A percentile compares a stretch with the other conserved stretches of the same genome.
Evolutionary conservation across 92 coral and sea anemone genomes (phyloP).

Genomic region (Diadumene lineata): DNA sequence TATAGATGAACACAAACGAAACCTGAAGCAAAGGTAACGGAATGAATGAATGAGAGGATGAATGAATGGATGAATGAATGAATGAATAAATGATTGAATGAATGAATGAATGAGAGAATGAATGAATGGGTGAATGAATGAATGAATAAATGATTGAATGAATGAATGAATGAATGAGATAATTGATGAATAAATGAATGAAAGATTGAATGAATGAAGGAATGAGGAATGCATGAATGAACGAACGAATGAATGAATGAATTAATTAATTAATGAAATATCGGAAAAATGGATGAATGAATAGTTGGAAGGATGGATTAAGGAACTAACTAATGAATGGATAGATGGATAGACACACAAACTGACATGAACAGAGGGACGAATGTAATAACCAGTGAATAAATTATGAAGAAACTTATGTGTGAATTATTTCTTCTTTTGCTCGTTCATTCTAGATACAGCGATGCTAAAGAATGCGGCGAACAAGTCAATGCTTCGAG

Average conservation of each 20-base stretch:
- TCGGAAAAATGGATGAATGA: neutral
- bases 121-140: neutral
- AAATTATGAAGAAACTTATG: too few relatives aligned
- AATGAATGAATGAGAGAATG: neutral
- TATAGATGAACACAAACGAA: conserved; percentile 81
- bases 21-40: conserved; percentile 85
- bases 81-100: too few relatives aligned
- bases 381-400: too few relatives aligned
- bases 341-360: neutral
- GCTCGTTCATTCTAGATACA: too few relatives aligned
- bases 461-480: conserved; percentile 92
- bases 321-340: neutral
- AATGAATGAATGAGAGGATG: neutral
- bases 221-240: neutral
- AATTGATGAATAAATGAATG: too few relatives aligned
- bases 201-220: neutral
- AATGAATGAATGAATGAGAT: neutral
- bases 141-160: neutral
- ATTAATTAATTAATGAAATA: neutral
- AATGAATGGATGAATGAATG: too few relatives aligned
- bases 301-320: neutral
- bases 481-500: conserved; percentile 94
- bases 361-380: too few relatives aligned
- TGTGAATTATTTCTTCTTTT: too few relatives aligned
- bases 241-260: conserved; percentile 1